These are phyloP conservation scores for Sarcophaga variegata DNA, from an alignment of 2,888 invertebrate species.

Conservation along the genomic window DNA sequence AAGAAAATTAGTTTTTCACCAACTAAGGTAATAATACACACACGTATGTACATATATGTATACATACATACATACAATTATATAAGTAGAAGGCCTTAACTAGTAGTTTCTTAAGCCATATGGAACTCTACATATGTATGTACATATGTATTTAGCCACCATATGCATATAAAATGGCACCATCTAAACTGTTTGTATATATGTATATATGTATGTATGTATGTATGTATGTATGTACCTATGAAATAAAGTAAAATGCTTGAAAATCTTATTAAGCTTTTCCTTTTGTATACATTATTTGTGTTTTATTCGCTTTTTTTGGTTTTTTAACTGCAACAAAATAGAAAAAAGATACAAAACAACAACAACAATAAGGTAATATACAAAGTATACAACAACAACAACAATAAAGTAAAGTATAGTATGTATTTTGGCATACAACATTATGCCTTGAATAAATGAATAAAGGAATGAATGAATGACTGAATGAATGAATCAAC, in stretches of 20 bases:
- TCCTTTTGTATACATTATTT: not conserved
- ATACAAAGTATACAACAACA: not conserved
- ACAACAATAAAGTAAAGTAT: not conserved
- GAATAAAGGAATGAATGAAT: constrained; percentile 22
- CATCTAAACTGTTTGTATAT: too few species aligned
- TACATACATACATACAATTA: not conserved
- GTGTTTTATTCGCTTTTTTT: not conserved
- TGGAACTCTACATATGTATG: too few species aligned
- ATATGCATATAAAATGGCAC: too few species aligned
- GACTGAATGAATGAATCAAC: constrained; percentile 11
- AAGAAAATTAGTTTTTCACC: constrained; percentile 56
- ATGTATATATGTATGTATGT: too few species aligned
- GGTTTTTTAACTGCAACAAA: constrained; percentile 15
- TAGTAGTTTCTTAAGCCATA: too few species aligned
- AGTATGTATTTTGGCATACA: constrained; percentile 50
- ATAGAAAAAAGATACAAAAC: constrained; percentile 34
- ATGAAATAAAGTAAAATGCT: constrained; percentile 31
- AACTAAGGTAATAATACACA: constrained; percentile 41
- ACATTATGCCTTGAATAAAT: constrained; percentile 14
- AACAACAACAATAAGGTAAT: constrained; percentile 38
- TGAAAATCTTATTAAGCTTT: constrained; percentile 56
- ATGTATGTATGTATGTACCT: too few species aligned
- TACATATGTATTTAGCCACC: too few species aligned
- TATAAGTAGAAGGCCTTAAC: too few species aligned
- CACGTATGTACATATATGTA: not conserved